Conservation (phyloP, 2,113 vertebrate genomes). For the Rhabdornis inornatus region DNA sequence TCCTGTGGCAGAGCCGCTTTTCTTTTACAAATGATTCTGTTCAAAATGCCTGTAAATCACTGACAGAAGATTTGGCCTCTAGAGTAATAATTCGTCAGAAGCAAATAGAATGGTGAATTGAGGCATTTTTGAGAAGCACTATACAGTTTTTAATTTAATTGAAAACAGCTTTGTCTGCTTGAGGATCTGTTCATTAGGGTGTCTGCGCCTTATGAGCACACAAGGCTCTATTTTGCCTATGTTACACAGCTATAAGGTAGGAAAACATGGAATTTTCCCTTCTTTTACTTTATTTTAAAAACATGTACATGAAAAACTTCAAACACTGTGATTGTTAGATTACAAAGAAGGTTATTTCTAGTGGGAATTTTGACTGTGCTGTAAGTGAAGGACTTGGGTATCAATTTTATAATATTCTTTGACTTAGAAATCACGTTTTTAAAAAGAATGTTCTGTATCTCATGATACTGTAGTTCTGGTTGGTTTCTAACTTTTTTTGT, state of each 20-base stretch:
- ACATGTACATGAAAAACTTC: not conserved
- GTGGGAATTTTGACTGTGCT: not conserved
- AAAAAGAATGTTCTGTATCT: not conserved
- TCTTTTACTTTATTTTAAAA: not conserved
- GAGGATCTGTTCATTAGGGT: not conserved
- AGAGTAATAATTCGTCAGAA: not conserved
- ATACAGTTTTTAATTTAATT: not conserved
- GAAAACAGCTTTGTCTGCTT: not conserved
- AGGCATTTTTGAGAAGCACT: not conserved
- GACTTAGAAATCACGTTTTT: not conserved
- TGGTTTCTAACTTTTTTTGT: not conserved
- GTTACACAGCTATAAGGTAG: not conserved
- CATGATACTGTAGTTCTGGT: accelerated
- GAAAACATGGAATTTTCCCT: not conserved
- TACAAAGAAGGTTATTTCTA: not conserved
- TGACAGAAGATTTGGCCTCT: not conserved
- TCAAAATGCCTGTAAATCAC: not conserved
- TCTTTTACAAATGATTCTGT: not conserved
- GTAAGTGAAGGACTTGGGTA: not conserved
- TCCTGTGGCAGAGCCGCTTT: not conserved
- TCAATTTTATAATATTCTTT: not conserved
- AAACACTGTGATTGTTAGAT: not conserved
- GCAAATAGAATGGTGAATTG: not conserved
- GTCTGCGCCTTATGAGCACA: not conserved
- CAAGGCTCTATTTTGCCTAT: not conserved